phyloP scores from a whole-genome alignment of 2,797 vertebrate species.

The Hybognathus amarus region DNA sequence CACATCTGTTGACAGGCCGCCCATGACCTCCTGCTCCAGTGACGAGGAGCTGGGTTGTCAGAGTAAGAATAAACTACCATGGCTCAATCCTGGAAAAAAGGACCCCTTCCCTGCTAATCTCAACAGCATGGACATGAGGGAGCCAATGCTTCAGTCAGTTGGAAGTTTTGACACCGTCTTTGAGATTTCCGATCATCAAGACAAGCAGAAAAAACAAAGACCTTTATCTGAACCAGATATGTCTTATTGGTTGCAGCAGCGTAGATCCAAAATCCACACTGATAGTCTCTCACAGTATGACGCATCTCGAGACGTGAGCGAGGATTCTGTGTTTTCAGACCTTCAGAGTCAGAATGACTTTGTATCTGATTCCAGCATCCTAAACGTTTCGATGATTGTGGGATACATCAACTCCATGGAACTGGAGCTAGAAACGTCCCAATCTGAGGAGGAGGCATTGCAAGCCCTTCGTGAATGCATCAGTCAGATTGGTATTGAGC shows the following conservation, averaged over 20 bases:
- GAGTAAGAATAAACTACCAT: conserved; percentile 74
- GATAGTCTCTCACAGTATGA: conserved; percentile 72
- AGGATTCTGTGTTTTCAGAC: conserved; percentile 79
- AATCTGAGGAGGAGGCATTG: conserved; percentile 85
- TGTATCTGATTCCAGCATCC: conserved; percentile 81
- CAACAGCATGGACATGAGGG: conserved; percentile 75
- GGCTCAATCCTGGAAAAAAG: conserved; percentile 72
- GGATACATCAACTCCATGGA: conserved; percentile 95
- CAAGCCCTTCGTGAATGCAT: conserved; percentile 90
- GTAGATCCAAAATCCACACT: conserved; percentile 61
- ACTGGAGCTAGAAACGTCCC: conserved; percentile 83
- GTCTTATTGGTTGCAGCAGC: conserved; percentile 77
- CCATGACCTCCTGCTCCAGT: conserved; percentile 81
- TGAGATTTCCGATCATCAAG: conserved; percentile 76
- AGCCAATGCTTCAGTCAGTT: conserved; percentile 82
- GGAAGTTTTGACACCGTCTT: conserved; percentile 88
- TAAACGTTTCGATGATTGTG: conserved; percentile 92
- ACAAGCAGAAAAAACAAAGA: conserved; percentile 74
- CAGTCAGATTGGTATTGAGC: conserved; percentile 87
- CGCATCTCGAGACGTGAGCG: conserved; percentile 63
- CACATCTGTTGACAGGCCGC: conserved; percentile 69
- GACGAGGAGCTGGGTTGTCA: conserved; percentile 82
- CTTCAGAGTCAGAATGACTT: conserved; percentile 75
- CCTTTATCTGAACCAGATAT: conserved; percentile 86
- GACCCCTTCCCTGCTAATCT: conserved; percentile 11